These are phyloP conservation scores for Cataglyphis livida DNA, from an alignment of 2,888 invertebrate genomes.

Conservation along the genomic window DNA sequence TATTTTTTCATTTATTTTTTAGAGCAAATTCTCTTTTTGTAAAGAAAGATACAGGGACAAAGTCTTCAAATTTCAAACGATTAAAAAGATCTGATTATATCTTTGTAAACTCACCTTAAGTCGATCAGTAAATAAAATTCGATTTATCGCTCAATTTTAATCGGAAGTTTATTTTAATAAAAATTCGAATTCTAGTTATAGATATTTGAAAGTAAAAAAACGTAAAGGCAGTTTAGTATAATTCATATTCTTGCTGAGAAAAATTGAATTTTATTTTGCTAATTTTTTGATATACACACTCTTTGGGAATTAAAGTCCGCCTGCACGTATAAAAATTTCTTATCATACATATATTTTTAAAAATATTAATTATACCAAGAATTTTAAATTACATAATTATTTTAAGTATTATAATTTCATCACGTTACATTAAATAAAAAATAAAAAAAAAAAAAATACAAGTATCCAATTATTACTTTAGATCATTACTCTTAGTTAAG, in stretches of 20 bases:
- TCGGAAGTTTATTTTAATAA: not conserved
- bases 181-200: not conserved
- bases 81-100: not conserved
- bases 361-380: not conserved
- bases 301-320: not conserved
- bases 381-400: not conserved
- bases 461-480: not conserved
- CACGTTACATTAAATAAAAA: not conserved
- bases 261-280: conserved; percentile 1
- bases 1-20: not conserved
- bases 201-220: not conserved
- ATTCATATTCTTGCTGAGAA: not conserved
- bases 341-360: not conserved
- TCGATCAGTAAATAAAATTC: not conserved
- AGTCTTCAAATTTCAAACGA: not conserved
- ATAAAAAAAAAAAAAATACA: not conserved
- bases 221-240: not conserved
- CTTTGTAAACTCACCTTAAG: not conserved
- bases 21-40: not conserved
- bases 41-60: not conserved
- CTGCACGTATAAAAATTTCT: not conserved
- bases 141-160: not conserved
- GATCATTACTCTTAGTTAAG: not conserved
- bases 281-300: not conserved
- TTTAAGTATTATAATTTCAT: not conserved